Conservation (phyloP, 1,140 invertebrate genomes). For the Heliconius congener region DNA sequence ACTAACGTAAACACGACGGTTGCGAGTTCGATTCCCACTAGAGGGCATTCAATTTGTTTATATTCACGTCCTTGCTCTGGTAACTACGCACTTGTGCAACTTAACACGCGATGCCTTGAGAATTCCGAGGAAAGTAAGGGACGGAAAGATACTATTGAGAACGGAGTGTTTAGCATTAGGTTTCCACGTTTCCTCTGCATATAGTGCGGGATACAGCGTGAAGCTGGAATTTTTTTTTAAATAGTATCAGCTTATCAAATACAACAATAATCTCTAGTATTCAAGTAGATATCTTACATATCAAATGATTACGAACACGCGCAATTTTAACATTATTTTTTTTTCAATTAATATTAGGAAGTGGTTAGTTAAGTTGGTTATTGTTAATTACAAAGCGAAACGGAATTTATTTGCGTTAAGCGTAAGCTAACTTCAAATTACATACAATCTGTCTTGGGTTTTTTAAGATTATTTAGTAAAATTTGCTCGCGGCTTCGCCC, state of each 20-base stretch:
- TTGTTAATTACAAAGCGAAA: conserved; percentile 2
- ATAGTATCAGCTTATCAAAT: background rate
- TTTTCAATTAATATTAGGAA: conserved; percentile 1
- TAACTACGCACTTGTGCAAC: no score
- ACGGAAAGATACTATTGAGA: no score
- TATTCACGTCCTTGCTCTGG: no score
- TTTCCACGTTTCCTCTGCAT: no score
- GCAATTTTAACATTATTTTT: background rate
- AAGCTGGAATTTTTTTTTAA: no score
- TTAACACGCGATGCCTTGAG: no score
- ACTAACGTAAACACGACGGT: no score
- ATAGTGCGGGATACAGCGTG: no score
- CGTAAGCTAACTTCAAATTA: background rate
- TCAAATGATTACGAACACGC: background rate
- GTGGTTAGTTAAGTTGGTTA: background rate
- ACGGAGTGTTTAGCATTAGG: no score
- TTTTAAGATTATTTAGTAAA: background rate
- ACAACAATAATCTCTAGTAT: background rate
- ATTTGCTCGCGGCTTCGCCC: background rate
- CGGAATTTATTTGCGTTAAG: conserved; percentile 8
- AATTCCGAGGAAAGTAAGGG: no score
- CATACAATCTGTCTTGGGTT: background rate
- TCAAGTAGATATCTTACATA: background rate
- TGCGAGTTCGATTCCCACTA: no score
- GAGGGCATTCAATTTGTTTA: no score